Evolutionary conservation across 2,888 invertebrate genomes (phyloP).

Genomic region (Aphidius colemani): DNA sequence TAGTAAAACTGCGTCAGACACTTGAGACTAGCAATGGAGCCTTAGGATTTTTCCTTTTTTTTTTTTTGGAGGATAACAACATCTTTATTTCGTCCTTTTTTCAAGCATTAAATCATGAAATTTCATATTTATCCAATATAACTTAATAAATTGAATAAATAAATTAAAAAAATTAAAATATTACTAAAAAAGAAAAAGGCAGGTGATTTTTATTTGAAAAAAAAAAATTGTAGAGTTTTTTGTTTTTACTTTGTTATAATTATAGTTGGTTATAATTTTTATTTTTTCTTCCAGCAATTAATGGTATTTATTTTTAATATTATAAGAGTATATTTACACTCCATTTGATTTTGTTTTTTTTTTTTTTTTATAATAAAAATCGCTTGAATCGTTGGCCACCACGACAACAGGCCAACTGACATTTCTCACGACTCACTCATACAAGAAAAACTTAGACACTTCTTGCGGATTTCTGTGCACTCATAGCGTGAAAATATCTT

Average conservation of each 20-base stretch:
- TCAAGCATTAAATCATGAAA: background rate
- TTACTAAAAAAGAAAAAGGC: conserved; percentile 5
- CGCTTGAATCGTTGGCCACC: conserved; percentile 50
- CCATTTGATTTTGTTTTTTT: no score
- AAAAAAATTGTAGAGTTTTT: no score
- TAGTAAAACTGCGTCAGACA: conserved; percentile 31
- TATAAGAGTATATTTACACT: background rate
- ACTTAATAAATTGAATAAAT: background rate
- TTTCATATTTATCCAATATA: background rate
- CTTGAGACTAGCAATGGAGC: conserved; percentile 34
- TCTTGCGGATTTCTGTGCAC: conserved; percentile 37
- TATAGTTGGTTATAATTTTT: no score
- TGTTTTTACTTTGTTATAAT: no score
- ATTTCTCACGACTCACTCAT: conserved; percentile 52
- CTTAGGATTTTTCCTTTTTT: background rate
- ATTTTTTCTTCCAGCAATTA: background rate
- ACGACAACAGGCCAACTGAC: conserved; percentile 53
- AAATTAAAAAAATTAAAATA: conserved; percentile 18
- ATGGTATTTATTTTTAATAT: background rate
- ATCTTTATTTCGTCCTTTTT: background rate
- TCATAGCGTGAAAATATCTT: conserved; percentile 32
- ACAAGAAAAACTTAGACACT: conserved; percentile 35
- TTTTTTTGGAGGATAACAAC: background rate
- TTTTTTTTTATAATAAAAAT: conserved; percentile 30
- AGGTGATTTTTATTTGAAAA: no score